Conservation (phyloP, 92 coral and sea anemone genomes). For the Phymanthus crucifer region DNA sequence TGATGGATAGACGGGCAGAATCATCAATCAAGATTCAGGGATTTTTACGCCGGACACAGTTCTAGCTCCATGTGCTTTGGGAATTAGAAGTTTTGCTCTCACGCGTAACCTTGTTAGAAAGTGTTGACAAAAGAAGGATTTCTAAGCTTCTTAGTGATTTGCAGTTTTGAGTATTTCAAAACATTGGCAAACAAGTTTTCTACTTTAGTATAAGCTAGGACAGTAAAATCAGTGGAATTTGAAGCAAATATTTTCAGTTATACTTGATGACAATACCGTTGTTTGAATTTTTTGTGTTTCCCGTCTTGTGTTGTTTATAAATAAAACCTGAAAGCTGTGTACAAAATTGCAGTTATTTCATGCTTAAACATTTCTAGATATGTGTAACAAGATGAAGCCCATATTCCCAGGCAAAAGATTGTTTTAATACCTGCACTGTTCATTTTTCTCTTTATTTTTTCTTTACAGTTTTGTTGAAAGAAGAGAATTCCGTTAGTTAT, state of each 20-base stretch:
- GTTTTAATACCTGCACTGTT: no score
- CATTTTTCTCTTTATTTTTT: no score
- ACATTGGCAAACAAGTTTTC: background rate
- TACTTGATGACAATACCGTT: no score
- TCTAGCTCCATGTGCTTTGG: conserved; percentile 8
- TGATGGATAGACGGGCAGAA: background rate
- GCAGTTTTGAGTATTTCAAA: conserved; percentile 6
- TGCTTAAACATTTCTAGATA: no score
- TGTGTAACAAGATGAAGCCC: no score
- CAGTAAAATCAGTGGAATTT: background rate
- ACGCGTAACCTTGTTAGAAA: conserved; percentile 10
- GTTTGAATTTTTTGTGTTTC: no score
- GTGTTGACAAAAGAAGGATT: conserved; percentile 14
- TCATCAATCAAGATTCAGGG: background rate
- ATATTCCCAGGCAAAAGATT: no score
- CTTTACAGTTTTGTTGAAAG: no score
- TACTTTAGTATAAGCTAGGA: background rate
- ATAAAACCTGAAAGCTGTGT: no score
- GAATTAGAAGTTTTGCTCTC: conserved; percentile 8
- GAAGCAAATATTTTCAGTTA: background rate
- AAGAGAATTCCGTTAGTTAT: no score
- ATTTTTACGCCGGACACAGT: background rate
- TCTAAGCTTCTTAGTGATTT: conserved; percentile 6
- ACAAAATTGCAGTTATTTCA: no score
- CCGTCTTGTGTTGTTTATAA: no score